Evolutionary conservation across 2,888 invertebrate genomes (phyloP).

Genomic region (Oscheius onirici): DNA sequence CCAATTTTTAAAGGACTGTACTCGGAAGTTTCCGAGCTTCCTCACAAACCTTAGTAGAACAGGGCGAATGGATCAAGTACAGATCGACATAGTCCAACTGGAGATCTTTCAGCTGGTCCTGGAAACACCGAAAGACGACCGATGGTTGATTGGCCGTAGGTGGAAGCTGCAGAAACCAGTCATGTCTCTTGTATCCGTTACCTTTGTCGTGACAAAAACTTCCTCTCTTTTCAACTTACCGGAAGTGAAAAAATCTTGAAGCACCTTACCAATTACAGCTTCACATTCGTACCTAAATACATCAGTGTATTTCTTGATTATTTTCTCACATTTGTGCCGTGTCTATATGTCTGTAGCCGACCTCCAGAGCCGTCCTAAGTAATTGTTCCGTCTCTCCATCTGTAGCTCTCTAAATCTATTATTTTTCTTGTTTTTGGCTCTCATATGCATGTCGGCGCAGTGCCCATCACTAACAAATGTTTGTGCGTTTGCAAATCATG

Average conservation of each 20-base stretch:
- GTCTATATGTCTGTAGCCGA: slow-evolving; percentile 74
- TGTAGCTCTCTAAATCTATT: neutral
- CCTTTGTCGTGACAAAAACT: slow-evolving; percentile 48
- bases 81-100: slow-evolving; percentile 43
- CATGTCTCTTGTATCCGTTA: neutral
- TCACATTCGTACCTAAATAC: slow-evolving; percentile 81
- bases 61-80: slow-evolving; percentile 40
- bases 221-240: slow-evolving; percentile 74
- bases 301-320: neutral
- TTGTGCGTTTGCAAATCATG: too few species aligned
- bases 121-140: slow-evolving; percentile 32
- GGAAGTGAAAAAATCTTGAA: slow-evolving; percentile 79
- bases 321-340: slow-evolving; percentile 75
- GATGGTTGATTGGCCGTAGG: slow-evolving; percentile 29
- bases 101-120: slow-evolving; percentile 33
- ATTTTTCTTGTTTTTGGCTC: too few species aligned
- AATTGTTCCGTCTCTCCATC: slow-evolving; percentile 27
- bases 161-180: slow-evolving; percentile 30
- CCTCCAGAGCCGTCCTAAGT: slow-evolving; percentile 48
- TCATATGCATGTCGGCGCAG: too few species aligned
- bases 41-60: slow-evolving; percentile 28
- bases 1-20: too few species aligned
- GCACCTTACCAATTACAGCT: slow-evolving; percentile 78
- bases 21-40: too few species aligned
- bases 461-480: too few species aligned